Evolutionary conservation across 2,888 invertebrate species (phyloP), one percentile per base, ranked within the genome.

Genomic region (Caenorhabditis macrosperma): DNA sequence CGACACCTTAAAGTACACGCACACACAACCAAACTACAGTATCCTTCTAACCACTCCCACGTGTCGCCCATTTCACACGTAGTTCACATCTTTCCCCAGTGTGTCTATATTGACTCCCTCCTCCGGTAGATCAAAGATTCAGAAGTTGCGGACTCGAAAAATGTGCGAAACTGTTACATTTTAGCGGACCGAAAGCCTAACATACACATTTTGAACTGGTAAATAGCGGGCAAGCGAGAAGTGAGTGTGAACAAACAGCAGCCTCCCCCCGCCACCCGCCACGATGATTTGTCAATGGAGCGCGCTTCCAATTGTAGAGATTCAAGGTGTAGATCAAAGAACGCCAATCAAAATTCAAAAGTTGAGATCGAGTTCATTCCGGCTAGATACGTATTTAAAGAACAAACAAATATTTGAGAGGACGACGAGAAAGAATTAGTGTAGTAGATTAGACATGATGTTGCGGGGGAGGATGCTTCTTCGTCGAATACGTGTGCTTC

Each of bases 401-500:
- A 3, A 7, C 7, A 10, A 22, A 44, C n/a, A 22, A n/a, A 50
- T 50, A 35, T 22, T 24, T 24, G 35, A 63, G 24, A 35, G 50
- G 52, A 52, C 38, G 28, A 54, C 44, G 15, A 44, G 4, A 44
- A 46, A 67, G n/a, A 55, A 28, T 33, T 10, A 22, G n/a, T 5
- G 44, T 1, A 12, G 12, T 26, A 38, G 46, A 30, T 61, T 46
- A 63, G 28, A 72, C 61, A 72, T 72, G 72, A 63, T 68, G 67
- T 44, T 57, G 41, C 7, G 54, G 55, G 35, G 64, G 74, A 52
- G 66, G 52, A 48, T 61, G 50, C 20, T 64, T 46, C 46, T 83
- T 84, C 15, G 66, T 82, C 0, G 77, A 72, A 44, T 83, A 84
- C 5, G 82, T 80, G 57, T 83, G 82, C 55, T 85, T 84, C 84